Conservation (phyloP, 1,140 invertebrate species). For the Bombus superbus region DNA sequence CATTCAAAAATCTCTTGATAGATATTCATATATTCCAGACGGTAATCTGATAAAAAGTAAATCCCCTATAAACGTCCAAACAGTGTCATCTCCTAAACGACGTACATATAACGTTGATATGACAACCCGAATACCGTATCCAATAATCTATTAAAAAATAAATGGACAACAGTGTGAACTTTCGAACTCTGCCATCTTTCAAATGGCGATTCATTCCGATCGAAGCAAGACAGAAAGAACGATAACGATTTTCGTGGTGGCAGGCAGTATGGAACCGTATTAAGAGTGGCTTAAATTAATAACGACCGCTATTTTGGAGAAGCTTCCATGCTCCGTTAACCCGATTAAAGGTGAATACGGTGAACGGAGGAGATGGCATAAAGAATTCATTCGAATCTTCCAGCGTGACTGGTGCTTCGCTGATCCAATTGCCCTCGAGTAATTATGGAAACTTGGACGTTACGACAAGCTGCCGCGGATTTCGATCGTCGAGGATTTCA, state of each 20-base stretch:
- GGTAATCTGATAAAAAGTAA: too few species aligned
- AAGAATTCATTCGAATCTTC: slow-evolving; percentile 73
- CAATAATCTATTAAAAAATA: not conserved
- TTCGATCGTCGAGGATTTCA: not conserved
- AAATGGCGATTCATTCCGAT: not conserved
- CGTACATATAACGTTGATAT: not conserved
- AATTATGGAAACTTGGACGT: slow-evolving; percentile 73
- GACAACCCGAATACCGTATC: not conserved
- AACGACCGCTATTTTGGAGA: slow-evolving; percentile 75
- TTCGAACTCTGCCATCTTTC: not conserved
- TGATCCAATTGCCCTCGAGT: slow-evolving; percentile 62
- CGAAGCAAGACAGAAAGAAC: not conserved
- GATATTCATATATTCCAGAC: too few species aligned
- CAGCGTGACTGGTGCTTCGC: slow-evolving; percentile 56
- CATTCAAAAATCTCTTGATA: too few species aligned
- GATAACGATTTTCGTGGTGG: slow-evolving; percentile 61
- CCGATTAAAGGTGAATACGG: slow-evolving; percentile 71
- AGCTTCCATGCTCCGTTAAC: slow-evolving; percentile 75
- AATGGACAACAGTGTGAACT: not conserved
- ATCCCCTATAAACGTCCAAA: too few species aligned
- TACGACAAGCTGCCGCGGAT: slow-evolving; percentile 63
- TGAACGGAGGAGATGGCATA: slow-evolving; percentile 68
- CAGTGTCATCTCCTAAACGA: not conserved
- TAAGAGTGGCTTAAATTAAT: slow-evolving; percentile 72
- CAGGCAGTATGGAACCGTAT: slow-evolving; percentile 46